phyloP scores from a whole-genome alignment of 2,113 vertebrate genomes.

The Trogon surrucura region DNA sequence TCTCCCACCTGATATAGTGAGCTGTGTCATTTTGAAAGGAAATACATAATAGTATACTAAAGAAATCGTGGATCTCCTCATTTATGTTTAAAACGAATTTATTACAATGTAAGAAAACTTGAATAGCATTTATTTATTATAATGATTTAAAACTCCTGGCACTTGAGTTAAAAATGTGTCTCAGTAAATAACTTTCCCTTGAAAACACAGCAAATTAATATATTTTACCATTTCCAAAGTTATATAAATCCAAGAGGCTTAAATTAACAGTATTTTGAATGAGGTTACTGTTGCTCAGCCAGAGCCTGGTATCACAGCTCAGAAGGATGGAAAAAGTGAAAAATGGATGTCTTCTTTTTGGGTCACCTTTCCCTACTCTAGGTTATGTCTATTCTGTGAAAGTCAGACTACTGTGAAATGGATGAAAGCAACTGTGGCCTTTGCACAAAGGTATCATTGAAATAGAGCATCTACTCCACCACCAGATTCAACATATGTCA shows the following conservation, averaged over 20 bases:
- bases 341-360: neutral
- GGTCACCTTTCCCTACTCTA: conserved; percentile 17
- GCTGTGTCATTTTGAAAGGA: conserved; percentile 80
- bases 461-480: neutral
- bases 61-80: conserved; percentile 81
- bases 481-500: neutral
- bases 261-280: conserved; percentile 66
- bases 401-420: conserved; percentile 49
- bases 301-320: neutral
- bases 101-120: conserved; percentile 80
- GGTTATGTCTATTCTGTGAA: conserved; percentile 61
- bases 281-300: neutral
- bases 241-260: conserved; percentile 76
- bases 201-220: conserved; percentile 84
- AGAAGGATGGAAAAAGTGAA: neutral
- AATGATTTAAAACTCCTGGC: conserved; percentile 81
- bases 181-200: conserved; percentile 82
- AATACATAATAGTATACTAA: conserved; percentile 83
- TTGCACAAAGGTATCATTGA: conserved; percentile 58
- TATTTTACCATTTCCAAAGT: conserved; percentile 78
- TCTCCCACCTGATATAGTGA: conserved; percentile 78
- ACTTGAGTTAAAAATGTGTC: conserved; percentile 82
- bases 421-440: conserved; percentile 50
- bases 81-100: conserved; percentile 84
- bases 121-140: conserved; percentile 83